Base-by-base conservation (phyloP, 1,140 invertebrate genomes). In the Anoplolepis gracilipes region DNA sequence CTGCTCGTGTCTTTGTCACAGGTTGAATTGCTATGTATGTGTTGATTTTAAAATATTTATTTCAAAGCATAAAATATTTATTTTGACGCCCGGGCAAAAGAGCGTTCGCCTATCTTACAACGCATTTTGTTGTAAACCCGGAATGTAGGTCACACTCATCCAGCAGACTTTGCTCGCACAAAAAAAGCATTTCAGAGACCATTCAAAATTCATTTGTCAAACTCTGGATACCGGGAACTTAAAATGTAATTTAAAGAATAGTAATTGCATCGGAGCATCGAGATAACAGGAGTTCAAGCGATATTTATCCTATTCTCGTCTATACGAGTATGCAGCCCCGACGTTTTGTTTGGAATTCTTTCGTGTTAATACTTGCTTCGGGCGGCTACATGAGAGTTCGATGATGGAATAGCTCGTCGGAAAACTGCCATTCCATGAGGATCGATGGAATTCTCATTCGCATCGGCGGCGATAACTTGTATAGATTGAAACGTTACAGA, bases 201-300 rank as follows among this genome's bases (percentile, higher is more conserved):
- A 10, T 81, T 59, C 53, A 72, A 81, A 81, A 72, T 81, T 81
- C 19, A 72, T 81, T 70, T 22, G 49, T 81, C 78, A 57, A 39
- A 69, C 22, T 55, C 13, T 4, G 28, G 39, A 33, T 65, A 22
- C 65, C 42, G 22, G 10, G 55, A 11, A 67, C 33, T 65, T 22
- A 39, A 36, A 13, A 7, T 46, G 13, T 11, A 16, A 65, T 81
- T 11, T 33, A 10, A 39, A 22, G 16, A 57, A 69, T n/a, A 36
- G 4, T 75, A 36, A 19, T 75, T 22, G 16, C 25, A 30, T n/a
- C 22, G 42, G 42, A 30, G 36, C 42, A 69, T 55, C 64, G 16
- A 39, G 7, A 33, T 57, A 70, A 55, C 57, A 30, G 22, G 19
- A 57, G 5, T 25, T 28, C 19, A n/a, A 62, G 19, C 36, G 36